Evolutionary conservation across 2,888 invertebrate genomes (phyloP), one percentile per base, ranked within the genome.

Genomic region (Caenorhabditis drosophilae): DNA sequence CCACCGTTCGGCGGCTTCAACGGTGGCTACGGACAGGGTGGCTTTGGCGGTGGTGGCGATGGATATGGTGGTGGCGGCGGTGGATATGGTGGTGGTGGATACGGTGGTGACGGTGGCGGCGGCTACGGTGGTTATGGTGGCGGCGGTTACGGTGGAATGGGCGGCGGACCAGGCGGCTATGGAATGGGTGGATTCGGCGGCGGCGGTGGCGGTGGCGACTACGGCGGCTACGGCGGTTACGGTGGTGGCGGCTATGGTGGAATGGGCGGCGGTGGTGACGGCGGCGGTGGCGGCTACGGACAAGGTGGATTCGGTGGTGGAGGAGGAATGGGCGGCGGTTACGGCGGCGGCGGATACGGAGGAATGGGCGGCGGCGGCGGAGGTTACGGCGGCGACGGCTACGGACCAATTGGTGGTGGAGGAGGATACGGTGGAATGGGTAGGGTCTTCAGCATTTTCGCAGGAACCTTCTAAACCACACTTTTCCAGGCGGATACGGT

Each of bases 61-160:
- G 58, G 58, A n/a, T 54, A 49, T 44, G 64, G 64, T 38, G 64
- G 64, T 27, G 58, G 58, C 9, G 64, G 64, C 38, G 52, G 48
- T 22, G 64, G 64, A 4, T 58, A 58, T 50, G 51, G 51, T 23
- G 53, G 54, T 16, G 52, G 52, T 48, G 50, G 48, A 6, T 34
- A 40, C 23, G 45, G 50, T 18, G 58, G 54, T n/a, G 38, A 31
- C 11, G 44, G 35, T 12, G 56, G 52, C n/a, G 40, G 25, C 38
- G 62, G 59, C 20, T 54, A 53, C 25, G 54, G 54, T 26, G 63
- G 63, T 34, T 63, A 64, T 44, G 54, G 54, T 44, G 59, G 58
- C 26, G 64, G 64, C 2, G 64, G 64, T n/a, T 64, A 58, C 48
- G 64, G 64, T 38, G 64, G 64, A 51, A 55, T 54, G 55, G 64